phyloP scores from a whole-genome alignment of 2,797 vertebrate genomes.

The Pagetopsis macropterus region DNA sequence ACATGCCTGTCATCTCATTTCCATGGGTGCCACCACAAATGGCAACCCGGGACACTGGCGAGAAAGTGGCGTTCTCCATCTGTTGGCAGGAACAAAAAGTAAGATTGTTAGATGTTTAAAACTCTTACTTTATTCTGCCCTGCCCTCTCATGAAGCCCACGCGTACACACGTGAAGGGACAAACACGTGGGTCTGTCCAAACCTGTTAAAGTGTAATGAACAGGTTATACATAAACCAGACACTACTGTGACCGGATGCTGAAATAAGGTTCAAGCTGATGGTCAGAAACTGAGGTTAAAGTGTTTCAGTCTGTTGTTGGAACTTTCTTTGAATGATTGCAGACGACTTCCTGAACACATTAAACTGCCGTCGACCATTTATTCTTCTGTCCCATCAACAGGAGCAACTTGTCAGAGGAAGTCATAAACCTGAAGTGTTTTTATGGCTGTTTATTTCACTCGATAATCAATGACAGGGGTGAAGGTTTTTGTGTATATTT shows the following conservation, averaged over 20 bases:
- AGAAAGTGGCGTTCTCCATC: slow-evolving; percentile 73
- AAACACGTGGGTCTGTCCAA: not conserved
- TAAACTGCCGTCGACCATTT: not conserved
- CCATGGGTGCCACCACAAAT: slow-evolving; percentile 89
- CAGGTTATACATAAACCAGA: not conserved
- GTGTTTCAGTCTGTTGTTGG: not conserved
- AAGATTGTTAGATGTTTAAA: not conserved
- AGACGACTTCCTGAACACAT: not conserved
- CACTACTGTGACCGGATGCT: not conserved
- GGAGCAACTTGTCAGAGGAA: too few species aligned
- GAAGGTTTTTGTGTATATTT: too few species aligned
- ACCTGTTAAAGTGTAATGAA: too few species aligned
- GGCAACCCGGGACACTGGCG: slow-evolving; percentile 77
- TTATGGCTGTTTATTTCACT: too few species aligned
- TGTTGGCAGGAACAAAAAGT: slow-evolving; percentile 32
- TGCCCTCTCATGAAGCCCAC: not conserved
- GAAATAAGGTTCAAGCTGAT: not conserved
- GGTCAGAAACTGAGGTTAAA: not conserved
- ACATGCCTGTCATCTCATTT: slow-evolving; percentile 88
- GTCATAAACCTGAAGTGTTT: too few species aligned
- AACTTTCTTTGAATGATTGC: not conserved
- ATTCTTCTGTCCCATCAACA: not conserved
- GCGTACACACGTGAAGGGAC: not conserved
- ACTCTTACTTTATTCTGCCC: too few species aligned
- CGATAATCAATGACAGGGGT: too few species aligned